A percentile compares a stretch with the other conserved stretches of the same genome.
These are phyloP conservation scores for Cancer borealis DNA, from an alignment of 2,888 invertebrate species.

Conservation along the genomic window DNA sequence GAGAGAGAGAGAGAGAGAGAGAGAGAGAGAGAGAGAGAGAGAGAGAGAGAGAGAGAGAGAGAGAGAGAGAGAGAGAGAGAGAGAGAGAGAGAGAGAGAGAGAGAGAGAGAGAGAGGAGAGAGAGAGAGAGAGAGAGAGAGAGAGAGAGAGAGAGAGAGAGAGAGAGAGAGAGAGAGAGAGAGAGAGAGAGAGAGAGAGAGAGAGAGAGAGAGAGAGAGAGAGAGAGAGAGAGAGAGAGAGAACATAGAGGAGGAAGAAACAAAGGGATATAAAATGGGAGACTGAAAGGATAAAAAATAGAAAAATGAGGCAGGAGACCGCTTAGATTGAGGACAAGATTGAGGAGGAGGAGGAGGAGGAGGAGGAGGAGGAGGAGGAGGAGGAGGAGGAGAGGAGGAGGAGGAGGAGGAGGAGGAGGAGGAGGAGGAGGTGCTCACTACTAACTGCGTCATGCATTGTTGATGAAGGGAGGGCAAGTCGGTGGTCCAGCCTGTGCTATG, in stretches of 20 bases:
- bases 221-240: background rate
- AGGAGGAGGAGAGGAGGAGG: background rate
- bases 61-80: too few relatives aligned
- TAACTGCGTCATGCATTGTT: slow-evolving; percentile 15
- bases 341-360: background rate
- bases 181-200: background rate
- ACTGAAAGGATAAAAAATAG: background rate
- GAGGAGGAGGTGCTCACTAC: background rate
- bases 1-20: too few relatives aligned
- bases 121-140: background rate
- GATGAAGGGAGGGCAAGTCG: background rate
- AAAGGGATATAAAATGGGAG: background rate
- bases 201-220: background rate
- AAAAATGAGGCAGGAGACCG: background rate
- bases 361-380: background rate
- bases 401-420: background rate
- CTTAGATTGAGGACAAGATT: background rate
- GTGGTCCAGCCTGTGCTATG: background rate
- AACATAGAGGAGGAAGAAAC: background rate
- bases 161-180: background rate
- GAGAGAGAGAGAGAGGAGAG: too few relatives aligned
- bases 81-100: slow-evolving; percentile 5
- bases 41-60: too few relatives aligned
- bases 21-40: too few relatives aligned
- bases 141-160: background rate